Conservation (phyloP, 2,113 vertebrate species). For the Chaetodon auriga region DNA sequence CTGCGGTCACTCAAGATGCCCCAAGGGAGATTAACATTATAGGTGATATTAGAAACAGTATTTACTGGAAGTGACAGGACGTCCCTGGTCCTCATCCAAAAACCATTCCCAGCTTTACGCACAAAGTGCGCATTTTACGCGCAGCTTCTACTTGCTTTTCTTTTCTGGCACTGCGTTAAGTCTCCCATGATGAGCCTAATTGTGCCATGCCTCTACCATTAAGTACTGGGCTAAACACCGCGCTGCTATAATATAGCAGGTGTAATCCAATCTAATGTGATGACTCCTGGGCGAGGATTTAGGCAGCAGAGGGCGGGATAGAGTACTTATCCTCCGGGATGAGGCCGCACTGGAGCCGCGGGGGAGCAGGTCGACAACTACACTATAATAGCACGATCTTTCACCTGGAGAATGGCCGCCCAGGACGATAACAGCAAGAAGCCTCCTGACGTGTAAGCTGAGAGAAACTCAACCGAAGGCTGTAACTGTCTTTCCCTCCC, state of each 20-base stretch:
- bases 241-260: conserved; percentile 78
- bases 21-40: not conserved
- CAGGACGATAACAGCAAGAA: conserved; percentile 67
- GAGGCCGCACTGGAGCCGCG: conserved; percentile 73
- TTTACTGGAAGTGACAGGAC: not conserved
- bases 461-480: conserved; percentile 21
- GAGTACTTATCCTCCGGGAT: conserved; percentile 69
- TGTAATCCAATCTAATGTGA: conserved; percentile 88
- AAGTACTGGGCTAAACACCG: conserved; percentile 66
- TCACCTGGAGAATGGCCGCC: conserved; percentile 80
- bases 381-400: conserved; percentile 78
- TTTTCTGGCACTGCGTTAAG: conserved; percentile 31
- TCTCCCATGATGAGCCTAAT: conserved; percentile 74
- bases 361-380: conserved; percentile 76
- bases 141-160: conserved; percentile 21
- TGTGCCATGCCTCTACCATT: conserved; percentile 73
- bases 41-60: not conserved
- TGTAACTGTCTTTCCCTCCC: conserved; percentile 27
- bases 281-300: conserved; percentile 78
- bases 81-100: conserved; percentile 1
- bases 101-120: conserved; percentile 37
- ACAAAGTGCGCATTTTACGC: conserved; percentile 55
- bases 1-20: not conserved
- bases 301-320: conserved; percentile 82
- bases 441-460: conserved; percentile 6